Percentiles rank a stretch among this genome's conserved stretches.
phyloP scores from a whole-genome alignment of 92 coral and sea anemone species.

The Parazoanthus atlanticus region DNA sequence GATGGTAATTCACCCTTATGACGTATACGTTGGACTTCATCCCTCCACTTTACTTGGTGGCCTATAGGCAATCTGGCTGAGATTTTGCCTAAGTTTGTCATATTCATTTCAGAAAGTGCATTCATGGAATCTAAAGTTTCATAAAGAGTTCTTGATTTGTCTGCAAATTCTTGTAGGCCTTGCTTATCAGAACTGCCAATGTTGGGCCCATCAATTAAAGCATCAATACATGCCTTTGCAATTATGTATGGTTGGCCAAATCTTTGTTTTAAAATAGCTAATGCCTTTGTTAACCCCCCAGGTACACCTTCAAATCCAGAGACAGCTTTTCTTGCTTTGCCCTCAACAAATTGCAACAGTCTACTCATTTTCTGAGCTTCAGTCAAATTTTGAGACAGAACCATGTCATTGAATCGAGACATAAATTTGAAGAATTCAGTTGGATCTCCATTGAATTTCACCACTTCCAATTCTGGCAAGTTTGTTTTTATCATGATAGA shows the following conservation, averaged over 20 bases:
- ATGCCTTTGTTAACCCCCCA: not conserved
- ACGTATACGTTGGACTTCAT: constrained; percentile 46
- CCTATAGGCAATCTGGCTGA: constrained; percentile 50
- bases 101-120: constrained; percentile 70
- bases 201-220: constrained; percentile 48
- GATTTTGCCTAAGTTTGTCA: constrained; percentile 60
- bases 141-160: constrained; percentile 58
- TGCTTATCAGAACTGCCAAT: constrained; percentile 43
- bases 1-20: constrained; percentile 43
- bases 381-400: no score
- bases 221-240: constrained; percentile 52
- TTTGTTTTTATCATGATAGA: no score
- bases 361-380: constrained; percentile 31
- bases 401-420: no score
- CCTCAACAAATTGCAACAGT: constrained; percentile 45
- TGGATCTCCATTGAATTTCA: no score
- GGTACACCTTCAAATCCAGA: constrained; percentile 11
- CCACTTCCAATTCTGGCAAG: no score
- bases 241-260: constrained; percentile 47
- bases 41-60: constrained; percentile 60
- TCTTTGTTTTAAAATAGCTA: not conserved
- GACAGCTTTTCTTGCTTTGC: constrained; percentile 53
- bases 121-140: constrained; percentile 53
- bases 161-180: constrained; percentile 61
- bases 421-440: no score